Evolutionary conservation across 2,888 invertebrate genomes (phyloP), one percentile per base, ranked within the genome.

Genomic region (Drosophila melanocephala): DNA sequence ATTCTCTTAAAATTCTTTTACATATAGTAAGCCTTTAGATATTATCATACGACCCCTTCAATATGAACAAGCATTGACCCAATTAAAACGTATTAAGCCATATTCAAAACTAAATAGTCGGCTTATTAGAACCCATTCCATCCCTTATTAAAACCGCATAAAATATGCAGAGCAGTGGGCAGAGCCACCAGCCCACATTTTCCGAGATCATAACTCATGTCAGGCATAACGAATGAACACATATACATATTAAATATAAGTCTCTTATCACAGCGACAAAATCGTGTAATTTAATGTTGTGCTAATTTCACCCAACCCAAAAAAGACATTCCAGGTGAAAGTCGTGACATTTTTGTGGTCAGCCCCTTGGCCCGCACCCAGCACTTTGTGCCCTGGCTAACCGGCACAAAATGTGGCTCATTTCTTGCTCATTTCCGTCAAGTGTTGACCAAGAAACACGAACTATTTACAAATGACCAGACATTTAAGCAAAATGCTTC

Each of bases 211-310:
- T 87, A 87, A 87, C 75, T 87, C 87, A 87, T 90, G 90, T 83
- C 87, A 75, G 75, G 50, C 72, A 72, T 61, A 76, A 73, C 83
- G 57, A 69, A 69, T 5, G 42, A 42, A 55, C 22, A 56, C 42
- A 33, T 12, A 22, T 33, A 53, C 10, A 61, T 50, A 62, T 68
- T 69, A 66, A 67, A 61, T 72, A 58, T 61, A 64, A 32, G 69
- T n/a, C 47, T 73, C 65, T 86, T 87, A 87, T 87, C 87, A 80
- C 67, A 58, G 86, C 75, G 75, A 59, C 75, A 62, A 82, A 88
- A 88, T 88, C 88, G 77, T 89, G 89, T 89, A 74, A 90, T 89
- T 90, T 88, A 90, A 88, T 88, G 89, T 90, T 89, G 90, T 88
- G 88, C 87, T 88, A 90, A 90, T 90, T 90, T 89, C 89, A 69